Evolutionary conservation across 2,888 invertebrate species (phyloP).

Genomic region (Hylaea fasciaria): DNA sequence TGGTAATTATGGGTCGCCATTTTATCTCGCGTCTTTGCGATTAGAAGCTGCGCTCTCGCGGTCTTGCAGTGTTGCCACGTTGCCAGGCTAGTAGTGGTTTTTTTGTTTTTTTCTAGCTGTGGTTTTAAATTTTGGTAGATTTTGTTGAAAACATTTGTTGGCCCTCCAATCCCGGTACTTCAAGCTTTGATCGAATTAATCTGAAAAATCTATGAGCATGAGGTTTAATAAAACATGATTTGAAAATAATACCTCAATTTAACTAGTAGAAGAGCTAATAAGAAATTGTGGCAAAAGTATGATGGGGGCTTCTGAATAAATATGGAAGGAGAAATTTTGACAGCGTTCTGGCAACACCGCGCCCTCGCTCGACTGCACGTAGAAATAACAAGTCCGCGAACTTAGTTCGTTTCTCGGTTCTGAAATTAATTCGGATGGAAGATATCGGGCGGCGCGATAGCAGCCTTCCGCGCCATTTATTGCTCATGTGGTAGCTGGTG

Average conservation of each 20-base stretch:
- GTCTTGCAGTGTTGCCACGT: conserved; percentile 53
- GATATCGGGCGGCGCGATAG: conserved; percentile 82
- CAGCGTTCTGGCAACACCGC: conserved; percentile 18
- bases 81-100: conserved; percentile 1
- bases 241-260: background rate
- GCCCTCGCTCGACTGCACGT: conserved; percentile 66
- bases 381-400: conserved; percentile 83
- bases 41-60: conserved; percentile 63
- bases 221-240: background rate
- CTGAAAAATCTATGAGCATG: no score
- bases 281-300: no score
- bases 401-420: conserved; percentile 79
- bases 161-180: background rate
- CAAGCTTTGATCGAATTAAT: no score
- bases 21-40: conserved; percentile 73
- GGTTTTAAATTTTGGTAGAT: background rate
- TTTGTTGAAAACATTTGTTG: background rate
- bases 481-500: conserved; percentile 83
- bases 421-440: conserved; percentile 85
- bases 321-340: background rate
- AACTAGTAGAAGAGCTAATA: no score
- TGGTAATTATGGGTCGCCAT: conserved; percentile 85
- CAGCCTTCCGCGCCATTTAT: conserved; percentile 84
- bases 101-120: background rate
- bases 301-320: no score